Base-by-base conservation (phyloP, 35 echinoderm and acorn worm species). In the Lytechinus pictus region DNA sequence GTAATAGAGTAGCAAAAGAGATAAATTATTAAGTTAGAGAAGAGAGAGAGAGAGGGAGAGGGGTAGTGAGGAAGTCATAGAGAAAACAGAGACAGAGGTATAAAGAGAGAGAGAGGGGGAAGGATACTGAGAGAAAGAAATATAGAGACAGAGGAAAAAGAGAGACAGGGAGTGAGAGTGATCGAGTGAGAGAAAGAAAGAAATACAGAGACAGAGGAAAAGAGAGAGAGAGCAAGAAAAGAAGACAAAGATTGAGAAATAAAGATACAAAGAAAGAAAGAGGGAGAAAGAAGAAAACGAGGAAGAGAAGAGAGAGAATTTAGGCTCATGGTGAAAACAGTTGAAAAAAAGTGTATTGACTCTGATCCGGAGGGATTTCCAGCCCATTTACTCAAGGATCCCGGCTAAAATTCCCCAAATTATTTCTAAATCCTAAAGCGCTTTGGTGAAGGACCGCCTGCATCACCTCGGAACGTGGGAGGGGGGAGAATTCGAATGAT, bases 401-500 rank as follows among this genome's bases (percentile, higher is more conserved):
- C 13, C 52, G 33, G 11, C 52, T 90, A 90, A 54, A 90, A 90
- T 90, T 28, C 88, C 88, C 28, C 88, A 90, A 90, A 90, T 90
- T 90, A 90, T 52, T 90, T 54, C 88, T 51, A 90, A 90, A 90
- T 90, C 88, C 88, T 28, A 90, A 4, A 90, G 52, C 52, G 88
- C 88, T 90, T 90, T 90, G 88, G 8, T 27, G 11, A 8, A 90
- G 52, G 16, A 90, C 88, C 88, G 88, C 88, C 66, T 90, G 29
- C 24, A 33, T 27, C 88, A 90, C 29, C 88, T 90, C n/a, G 29
- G 52, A 90, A 54, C 88, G 88, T 90, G 88, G 88, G 88, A 90
- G 88, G 88, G 33, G 52, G 88, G 88, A 90, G 88, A 54, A 90
- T 44, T 44, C 14, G 88, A 90, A 90, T 90, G 88, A 90, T 90